Base-by-base conservation (phyloP, 2,888 invertebrate genomes). In the Crocallis elinguaria region DNA sequence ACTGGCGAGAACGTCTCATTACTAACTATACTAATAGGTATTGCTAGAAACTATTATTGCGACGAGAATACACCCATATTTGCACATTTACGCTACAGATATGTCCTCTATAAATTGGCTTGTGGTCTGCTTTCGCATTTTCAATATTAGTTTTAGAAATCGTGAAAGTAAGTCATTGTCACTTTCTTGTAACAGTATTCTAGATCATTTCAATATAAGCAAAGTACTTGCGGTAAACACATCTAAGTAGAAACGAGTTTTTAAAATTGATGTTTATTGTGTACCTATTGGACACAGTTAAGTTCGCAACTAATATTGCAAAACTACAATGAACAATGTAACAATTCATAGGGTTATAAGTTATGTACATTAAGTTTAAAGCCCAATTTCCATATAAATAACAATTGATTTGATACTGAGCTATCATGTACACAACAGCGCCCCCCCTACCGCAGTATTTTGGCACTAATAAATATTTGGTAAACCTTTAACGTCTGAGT, bases 111-210 rank as follows among this genome's bases (percentile, higher is more conserved):
- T 43, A 35, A 48, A 14, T 39, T 35, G 19, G 30, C 21, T 53
- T 61, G 61, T 60, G 61, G 61, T 61, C 57, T 60, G 56, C 33
- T 49, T 64, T 57, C 48, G 54, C 23, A 52, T 60, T 49, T 42
- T 45, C 56, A 57, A 64, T 56, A 54, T 60, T 56, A 53, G 58
- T 48, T 61, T 54, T 56, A 58, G 56, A 61, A 61, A 61, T 49
- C 43, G 57, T 48, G 64, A 64, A 64, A 64, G 60, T 53, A 45
- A 52, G 49, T 59, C 57, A 61, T 56, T 61, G 51, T 56, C 56
- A 57, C 61, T 61, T 61, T 60, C 59, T 56, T 64, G 48, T 51
- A 51, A 43, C 51, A 56, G 51, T 49, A 55, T 57, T 60, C 49
- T 56, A 51, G 57, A 54, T 61, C 51, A 57, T 57, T 51, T 55